A percentile compares a stretch with the other conserved stretches of the same genome.
phyloP scores from a whole-genome alignment of 2,797 vertebrate species.

The Enteromius trimaculatus region DNA sequence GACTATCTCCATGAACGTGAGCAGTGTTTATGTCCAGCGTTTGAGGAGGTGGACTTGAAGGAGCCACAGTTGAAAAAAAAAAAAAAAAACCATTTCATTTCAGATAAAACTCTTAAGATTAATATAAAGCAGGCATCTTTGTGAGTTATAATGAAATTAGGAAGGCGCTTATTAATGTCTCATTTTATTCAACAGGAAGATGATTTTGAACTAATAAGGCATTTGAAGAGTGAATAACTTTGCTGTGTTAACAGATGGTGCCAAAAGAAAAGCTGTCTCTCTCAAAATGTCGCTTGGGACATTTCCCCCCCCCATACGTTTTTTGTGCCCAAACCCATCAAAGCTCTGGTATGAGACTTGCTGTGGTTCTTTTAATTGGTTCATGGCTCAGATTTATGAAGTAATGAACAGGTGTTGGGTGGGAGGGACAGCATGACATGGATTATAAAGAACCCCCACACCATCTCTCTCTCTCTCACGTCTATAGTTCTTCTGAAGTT shows the following conservation, averaged over 20 bases:
- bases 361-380: slow-evolving; percentile 54
- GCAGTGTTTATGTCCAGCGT: slow-evolving; percentile 8
- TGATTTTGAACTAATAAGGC: background rate
- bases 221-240: background rate
- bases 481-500: slow-evolving; percentile 32
- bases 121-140: background rate
- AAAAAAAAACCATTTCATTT: background rate
- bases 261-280: slow-evolving; percentile 27
- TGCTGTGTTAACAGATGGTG: slow-evolving; percentile 24
- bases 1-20: slow-evolving; percentile 48
- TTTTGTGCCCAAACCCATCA: slow-evolving; percentile 35
- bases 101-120: background rate
- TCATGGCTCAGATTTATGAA: slow-evolving; percentile 59
- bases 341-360: slow-evolving; percentile 42
- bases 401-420: slow-evolving; percentile 66
- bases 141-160: background rate
- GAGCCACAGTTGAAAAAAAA: background rate
- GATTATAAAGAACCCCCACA: slow-evolving; percentile 49
- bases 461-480: slow-evolving; percentile 19
- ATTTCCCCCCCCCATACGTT: background rate
- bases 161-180: background rate
- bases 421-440: slow-evolving; percentile 58
- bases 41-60: slow-evolving; percentile 5
- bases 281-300: slow-evolving; percentile 10
- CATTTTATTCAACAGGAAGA: background rate